Percentiles rank a stretch among this genome's conserved stretches.
Evolutionary conservation across 2,797 vertebrate genomes (phyloP).

Genomic region (Phataginus tetradactyla): DNA sequence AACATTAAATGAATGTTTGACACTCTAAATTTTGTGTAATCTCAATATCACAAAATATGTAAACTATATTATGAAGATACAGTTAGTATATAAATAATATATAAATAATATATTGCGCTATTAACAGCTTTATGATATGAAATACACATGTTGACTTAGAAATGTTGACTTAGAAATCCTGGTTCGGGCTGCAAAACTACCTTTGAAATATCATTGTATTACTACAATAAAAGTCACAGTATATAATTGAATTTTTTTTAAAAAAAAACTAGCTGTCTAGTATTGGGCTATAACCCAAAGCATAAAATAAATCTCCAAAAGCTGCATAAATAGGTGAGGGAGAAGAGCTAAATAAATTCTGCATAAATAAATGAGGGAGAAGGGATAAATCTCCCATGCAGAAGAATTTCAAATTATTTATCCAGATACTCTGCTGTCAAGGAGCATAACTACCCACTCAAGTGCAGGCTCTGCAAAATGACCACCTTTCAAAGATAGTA

Average conservation of each 20-base stretch:
- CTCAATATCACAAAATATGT: conserved; percentile 97
- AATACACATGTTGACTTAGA: conserved; percentile 85
- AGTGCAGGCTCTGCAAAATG: not conserved
- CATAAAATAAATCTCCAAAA: conserved; percentile 1
- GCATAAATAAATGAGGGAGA: not conserved
- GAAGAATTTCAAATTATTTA: conserved; percentile 1
- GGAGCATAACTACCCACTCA: not conserved
- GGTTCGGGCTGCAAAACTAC: conserved; percentile 82
- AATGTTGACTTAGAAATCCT: conserved; percentile 86
- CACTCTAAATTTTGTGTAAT: conserved; percentile 94
- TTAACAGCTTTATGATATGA: conserved; percentile 85
- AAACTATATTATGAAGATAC: conserved; percentile 94
- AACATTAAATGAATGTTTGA: conserved; percentile 87
- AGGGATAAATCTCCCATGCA: not conserved
- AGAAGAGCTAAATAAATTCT: not conserved
- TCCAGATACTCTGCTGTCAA: not conserved
- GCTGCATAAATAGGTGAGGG: not conserved
- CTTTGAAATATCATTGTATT: conserved; percentile 85
- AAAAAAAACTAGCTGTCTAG: conserved; percentile 75
- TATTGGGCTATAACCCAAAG: not conserved
- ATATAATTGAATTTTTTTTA: conserved; percentile 79
- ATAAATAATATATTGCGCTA: conserved; percentile 83
- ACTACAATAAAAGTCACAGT: conserved; percentile 84
- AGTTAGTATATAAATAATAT: conserved; percentile 83
- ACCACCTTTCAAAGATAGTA: not conserved